Evolutionary conservation across 2,888 invertebrate genomes (phyloP).

Genomic region (Trichacis sp.): DNA sequence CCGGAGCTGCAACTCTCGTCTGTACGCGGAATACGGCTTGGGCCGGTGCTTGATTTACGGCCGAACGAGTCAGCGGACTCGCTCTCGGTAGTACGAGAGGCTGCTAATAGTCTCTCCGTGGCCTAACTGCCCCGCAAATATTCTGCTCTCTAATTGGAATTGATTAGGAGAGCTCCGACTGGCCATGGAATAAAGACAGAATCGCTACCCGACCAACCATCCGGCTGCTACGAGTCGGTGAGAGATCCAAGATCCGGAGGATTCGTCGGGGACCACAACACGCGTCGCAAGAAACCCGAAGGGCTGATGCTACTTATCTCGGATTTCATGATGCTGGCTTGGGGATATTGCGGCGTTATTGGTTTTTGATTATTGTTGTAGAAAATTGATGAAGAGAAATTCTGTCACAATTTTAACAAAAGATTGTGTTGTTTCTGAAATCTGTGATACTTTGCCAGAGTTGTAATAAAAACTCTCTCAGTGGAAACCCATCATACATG

Average conservation of each 20-base stretch:
- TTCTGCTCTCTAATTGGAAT: conserved; percentile 69
- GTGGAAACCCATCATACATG: too few relatives aligned
- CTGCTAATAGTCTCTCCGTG: conserved; percentile 66
- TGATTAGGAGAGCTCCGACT: conserved; percentile 63
- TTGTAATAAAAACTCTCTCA: too few relatives aligned
- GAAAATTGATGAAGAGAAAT: too few relatives aligned
- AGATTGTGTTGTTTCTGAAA: too few relatives aligned
- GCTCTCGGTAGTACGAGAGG: conserved; percentile 61
- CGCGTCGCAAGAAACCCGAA: not conserved
- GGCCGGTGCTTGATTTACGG: conserved; percentile 66
- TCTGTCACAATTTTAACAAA: too few relatives aligned
- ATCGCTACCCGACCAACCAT: conserved; percentile 52
- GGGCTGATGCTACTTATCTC: conserved; percentile 1
- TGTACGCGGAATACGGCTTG: conserved; percentile 45
- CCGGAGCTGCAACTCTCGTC: conserved; percentile 22
- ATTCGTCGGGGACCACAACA: conserved; percentile 15
- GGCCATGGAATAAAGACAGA: conserved; percentile 61
- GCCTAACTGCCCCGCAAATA: conserved; percentile 63
- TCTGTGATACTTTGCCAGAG: too few relatives aligned
- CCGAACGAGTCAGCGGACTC: conserved; percentile 56
- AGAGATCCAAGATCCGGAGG: conserved; percentile 11
- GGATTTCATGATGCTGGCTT: not conserved
- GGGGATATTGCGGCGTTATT: not conserved
- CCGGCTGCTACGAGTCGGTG: conserved; percentile 20
- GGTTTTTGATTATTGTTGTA: too few relatives aligned